These are phyloP conservation scores for Percina caprodes DNA, from an alignment of 2,113 vertebrate species.

Conservation along the genomic window DNA sequence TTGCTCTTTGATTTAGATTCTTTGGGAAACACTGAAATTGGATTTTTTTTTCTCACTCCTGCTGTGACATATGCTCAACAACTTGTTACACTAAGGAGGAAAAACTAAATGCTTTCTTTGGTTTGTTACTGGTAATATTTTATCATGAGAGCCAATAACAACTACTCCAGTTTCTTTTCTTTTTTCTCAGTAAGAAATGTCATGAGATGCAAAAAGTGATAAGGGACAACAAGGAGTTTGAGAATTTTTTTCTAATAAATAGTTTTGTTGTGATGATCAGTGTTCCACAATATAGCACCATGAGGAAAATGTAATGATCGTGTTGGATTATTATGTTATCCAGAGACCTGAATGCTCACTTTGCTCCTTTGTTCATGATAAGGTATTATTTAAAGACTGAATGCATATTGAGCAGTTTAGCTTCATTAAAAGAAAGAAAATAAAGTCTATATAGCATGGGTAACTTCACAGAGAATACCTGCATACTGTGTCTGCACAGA, in stretches of 20 bases:
- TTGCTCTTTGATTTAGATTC: constrained; percentile 81
- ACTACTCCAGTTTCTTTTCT: not conserved
- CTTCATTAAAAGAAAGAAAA: constrained; percentile 20
- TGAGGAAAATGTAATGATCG: not conserved
- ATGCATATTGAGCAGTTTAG: constrained; percentile 7
- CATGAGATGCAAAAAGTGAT: not conserved
- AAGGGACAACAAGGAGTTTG: too few relatives aligned
- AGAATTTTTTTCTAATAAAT: too few relatives aligned
- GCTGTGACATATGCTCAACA: constrained; percentile 74
- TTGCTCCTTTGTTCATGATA: not conserved
- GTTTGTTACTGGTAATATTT: constrained; percentile 49
- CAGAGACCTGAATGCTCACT: not conserved
- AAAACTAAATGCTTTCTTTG: constrained; percentile 38
- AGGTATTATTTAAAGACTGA: not conserved
- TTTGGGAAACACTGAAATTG: constrained; percentile 78
- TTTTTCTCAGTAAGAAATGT: too few relatives aligned
- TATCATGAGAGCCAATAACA: constrained; percentile 14
- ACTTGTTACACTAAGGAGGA: constrained; percentile 61
- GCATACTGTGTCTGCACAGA: not conserved
- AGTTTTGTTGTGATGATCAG: not conserved
- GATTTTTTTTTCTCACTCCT: constrained; percentile 59
- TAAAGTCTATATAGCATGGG: not conserved
- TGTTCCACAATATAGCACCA: not conserved
- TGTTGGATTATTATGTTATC: not conserved
- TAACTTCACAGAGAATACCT: not conserved